Evolutionary conservation across 2,888 invertebrate species (phyloP).

Genomic region (Mactromeris polynyma): DNA sequence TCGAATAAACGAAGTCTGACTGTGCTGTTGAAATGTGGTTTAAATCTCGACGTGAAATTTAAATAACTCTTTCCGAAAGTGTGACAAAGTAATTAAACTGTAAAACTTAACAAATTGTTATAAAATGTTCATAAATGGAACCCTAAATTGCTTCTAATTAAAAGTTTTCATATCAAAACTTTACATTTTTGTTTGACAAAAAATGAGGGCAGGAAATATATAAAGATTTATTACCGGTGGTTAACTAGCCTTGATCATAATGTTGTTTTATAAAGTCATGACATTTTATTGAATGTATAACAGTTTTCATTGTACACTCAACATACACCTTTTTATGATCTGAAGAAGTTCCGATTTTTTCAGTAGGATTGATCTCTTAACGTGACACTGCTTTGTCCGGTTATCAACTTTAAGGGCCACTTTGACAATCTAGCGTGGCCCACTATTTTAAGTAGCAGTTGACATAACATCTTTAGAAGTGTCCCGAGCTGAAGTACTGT

Average conservation of each 20-base stretch:
- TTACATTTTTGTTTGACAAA: background rate
- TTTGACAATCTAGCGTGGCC: background rate
- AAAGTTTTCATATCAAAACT: background rate
- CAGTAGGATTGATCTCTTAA: slow-evolving; percentile 7
- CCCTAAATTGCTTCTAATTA: background rate
- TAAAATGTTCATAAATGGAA: too few species aligned
- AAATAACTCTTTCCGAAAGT: too few species aligned
- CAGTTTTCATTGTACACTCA: background rate
- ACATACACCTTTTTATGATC: background rate
- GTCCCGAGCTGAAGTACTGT: background rate
- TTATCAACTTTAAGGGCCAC: background rate
- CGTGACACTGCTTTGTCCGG: background rate
- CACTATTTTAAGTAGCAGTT: slow-evolving; percentile 13
- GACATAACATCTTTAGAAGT: background rate
- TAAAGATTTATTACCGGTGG: background rate
- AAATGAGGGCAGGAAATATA: background rate
- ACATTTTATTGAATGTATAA: slow-evolving; percentile 18
- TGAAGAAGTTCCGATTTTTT: background rate
- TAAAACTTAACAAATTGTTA: too few species aligned
- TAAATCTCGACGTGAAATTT: too few species aligned
- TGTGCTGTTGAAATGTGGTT: too few species aligned
- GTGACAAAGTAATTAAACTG: too few species aligned
- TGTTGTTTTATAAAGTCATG: background rate
- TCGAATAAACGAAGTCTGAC: too few species aligned
- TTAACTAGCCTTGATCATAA: slow-evolving; percentile 13